Conservation (phyloP, 30 jellyfish, hydroid and myxozoan genomes). For the Morbakka virulenta region DNA sequence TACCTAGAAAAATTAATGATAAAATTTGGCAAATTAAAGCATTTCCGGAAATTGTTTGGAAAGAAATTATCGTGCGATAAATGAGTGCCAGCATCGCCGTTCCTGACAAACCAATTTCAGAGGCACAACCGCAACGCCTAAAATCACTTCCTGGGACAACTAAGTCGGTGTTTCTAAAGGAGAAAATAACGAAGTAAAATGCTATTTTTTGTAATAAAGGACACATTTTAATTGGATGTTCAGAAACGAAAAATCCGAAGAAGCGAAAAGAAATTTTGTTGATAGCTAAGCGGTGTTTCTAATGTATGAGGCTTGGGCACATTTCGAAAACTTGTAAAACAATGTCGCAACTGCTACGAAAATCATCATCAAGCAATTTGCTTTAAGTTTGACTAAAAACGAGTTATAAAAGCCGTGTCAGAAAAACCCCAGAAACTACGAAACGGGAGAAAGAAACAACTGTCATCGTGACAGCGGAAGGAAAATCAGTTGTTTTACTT, state of each 20-base stretch:
- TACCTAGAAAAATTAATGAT: slow-evolving; percentile 38
- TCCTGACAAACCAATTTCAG: background rate
- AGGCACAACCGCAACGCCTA: background rate
- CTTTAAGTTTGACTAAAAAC: background rate
- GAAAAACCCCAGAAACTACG: background rate
- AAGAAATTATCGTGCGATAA: slow-evolving; percentile 55
- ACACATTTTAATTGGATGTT: slow-evolving; percentile 24
- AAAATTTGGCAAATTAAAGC: too few species aligned
- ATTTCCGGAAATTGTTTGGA: background rate
- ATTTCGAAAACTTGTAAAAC: background rate
- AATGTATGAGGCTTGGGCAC: slow-evolving; percentile 43
- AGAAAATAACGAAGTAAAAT: background rate
- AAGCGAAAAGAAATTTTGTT: slow-evolving; percentile 7
- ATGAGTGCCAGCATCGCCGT: background rate
- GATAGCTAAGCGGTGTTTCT: slow-evolving; percentile 15
- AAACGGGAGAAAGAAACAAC: background rate
- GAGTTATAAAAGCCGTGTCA: too few species aligned
- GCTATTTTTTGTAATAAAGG: slow-evolving; percentile 34
- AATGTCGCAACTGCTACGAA: slow-evolving; percentile 8
- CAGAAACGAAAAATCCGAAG: slow-evolving; percentile 2
- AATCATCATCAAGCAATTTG: slow-evolving; percentile 20
- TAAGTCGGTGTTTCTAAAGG: slow-evolving; percentile 3
- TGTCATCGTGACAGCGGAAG: background rate
- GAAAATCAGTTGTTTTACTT: background rate
- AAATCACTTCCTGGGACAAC: slow-evolving; percentile 23